These are phyloP conservation scores for Schrankia costaestrigalis DNA, from an alignment of 2,888 invertebrate genomes.

Conservation along the genomic window DNA sequence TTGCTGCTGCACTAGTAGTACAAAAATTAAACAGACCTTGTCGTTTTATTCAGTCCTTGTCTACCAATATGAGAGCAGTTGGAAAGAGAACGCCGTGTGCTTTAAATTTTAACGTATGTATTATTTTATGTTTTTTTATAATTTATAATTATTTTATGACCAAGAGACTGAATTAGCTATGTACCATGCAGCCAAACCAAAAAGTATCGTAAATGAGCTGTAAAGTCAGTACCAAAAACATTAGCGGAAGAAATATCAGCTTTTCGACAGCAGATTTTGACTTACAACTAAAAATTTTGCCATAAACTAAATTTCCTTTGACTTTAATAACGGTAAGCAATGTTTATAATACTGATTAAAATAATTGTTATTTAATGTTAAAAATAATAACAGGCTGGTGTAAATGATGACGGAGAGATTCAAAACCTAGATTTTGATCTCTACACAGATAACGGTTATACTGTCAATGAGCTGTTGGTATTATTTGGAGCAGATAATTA, in stretches of 20 bases:
- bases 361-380: too few relatives aligned
- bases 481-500: conserved; percentile 18
- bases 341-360: too few relatives aligned
- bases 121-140: not conserved
- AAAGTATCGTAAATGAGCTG: too few relatives aligned
- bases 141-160: not conserved
- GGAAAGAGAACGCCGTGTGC: conserved; percentile 77
- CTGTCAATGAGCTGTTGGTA: conserved; percentile 40
- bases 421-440: conserved; percentile 70
- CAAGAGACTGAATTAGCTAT: conserved; percentile 1
- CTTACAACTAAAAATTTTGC: too few relatives aligned
- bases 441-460: conserved; percentile 72
- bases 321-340: too few relatives aligned
- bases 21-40: conserved; percentile 82
- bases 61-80: conserved; percentile 81
- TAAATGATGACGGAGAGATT: conserved; percentile 67
- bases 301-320: too few relatives aligned
- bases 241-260: too few relatives aligned
- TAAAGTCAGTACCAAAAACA: too few relatives aligned
- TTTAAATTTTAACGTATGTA: conserved; percentile 68
- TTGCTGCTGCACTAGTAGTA: conserved; percentile 83
- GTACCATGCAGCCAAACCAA: too few relatives aligned
- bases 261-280: too few relatives aligned
- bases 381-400: conserved; percentile 41
- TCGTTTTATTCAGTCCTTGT: conserved; percentile 82